A percentile compares a stretch with the other conserved stretches of the same genome.
These are phyloP conservation scores for Cryptotermes secundus DNA, from an alignment of 1,140 invertebrate species.

Conservation along the genomic window DNA sequence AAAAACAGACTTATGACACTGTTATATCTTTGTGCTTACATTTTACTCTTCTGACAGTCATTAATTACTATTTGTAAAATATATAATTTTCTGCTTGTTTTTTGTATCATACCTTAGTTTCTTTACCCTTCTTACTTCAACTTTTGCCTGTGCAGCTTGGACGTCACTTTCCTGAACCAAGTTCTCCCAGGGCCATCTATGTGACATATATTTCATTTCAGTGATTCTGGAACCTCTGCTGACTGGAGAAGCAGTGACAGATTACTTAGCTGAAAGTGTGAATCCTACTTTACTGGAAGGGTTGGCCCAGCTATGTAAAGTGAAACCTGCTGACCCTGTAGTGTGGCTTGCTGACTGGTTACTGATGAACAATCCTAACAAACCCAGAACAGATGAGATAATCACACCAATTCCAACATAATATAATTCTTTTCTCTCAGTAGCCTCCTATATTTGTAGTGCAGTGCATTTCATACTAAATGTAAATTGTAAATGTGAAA, in stretches of 20 bases:
- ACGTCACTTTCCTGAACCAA: no score
- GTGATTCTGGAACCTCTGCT: slow-evolving; percentile 30
- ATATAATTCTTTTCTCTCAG: background rate
- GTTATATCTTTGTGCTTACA: no score
- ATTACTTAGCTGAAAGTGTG: slow-evolving; percentile 67
- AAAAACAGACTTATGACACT: no score
- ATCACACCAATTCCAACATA: slow-evolving; percentile 19
- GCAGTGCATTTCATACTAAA: background rate
- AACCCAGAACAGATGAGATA: slow-evolving; percentile 51
- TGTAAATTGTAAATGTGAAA: background rate
- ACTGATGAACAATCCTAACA: slow-evolving; percentile 72
- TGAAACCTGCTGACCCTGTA: slow-evolving; percentile 71
- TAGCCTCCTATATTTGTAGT: slow-evolving; percentile 11
- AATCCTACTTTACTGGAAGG: slow-evolving; percentile 66
- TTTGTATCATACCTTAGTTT: no score
- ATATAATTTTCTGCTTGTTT: no score
- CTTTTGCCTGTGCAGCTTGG: no score
- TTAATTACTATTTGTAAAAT: no score
- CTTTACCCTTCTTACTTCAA: no score
- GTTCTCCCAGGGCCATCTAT: no score
- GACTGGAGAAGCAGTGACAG: slow-evolving; percentile 48
- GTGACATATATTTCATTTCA: background rate
- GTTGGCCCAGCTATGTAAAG: slow-evolving; percentile 66
- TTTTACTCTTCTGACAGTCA: no score
- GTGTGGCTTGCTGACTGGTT: slow-evolving; percentile 78